Conservation (phyloP, 2,888 invertebrate species). For the Pollenia labialis region DNA sequence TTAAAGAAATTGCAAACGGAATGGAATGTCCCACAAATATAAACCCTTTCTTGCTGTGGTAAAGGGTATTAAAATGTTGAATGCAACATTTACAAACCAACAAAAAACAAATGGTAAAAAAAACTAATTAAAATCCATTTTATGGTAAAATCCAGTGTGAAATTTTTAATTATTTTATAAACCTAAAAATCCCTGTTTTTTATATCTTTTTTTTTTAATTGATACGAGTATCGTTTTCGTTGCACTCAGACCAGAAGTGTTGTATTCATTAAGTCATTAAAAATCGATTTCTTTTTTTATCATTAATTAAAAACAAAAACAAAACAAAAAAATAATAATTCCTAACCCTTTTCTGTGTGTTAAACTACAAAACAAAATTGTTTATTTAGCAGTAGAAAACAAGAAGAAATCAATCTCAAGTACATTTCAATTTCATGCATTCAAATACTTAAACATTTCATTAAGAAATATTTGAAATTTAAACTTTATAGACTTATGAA, state of each 20-base stretch:
- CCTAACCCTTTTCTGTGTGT: conserved; percentile 20
- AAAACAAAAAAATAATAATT: conserved; percentile 12
- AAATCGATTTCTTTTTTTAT: conserved; percentile 1
- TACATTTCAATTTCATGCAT: conserved; percentile 20
- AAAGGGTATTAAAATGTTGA: too few relatives aligned
- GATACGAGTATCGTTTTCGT: conserved; percentile 20
- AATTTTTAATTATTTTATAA: conserved; percentile 31
- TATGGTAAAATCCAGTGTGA: conserved; percentile 28
- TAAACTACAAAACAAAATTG: conserved; percentile 15
- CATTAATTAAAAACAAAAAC: conserved; percentile 24
- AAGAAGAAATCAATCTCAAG: conserved; percentile 9
- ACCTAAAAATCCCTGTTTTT: background rate
- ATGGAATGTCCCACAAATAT: too few relatives aligned
- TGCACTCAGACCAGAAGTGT: background rate
- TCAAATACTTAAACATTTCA: background rate
- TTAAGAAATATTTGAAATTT: background rate
- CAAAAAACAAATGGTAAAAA: background rate
- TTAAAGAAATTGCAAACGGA: too few relatives aligned
- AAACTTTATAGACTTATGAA: background rate
- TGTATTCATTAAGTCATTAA: conserved; percentile 53
- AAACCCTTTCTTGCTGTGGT: too few relatives aligned
- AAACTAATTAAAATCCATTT: background rate
- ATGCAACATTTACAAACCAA: too few relatives aligned
- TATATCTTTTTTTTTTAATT: background rate
- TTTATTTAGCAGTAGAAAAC: background rate